These are phyloP conservation scores for Carapus acus DNA, from an alignment of 2,797 vertebrate genomes.

Conservation along the genomic window DNA sequence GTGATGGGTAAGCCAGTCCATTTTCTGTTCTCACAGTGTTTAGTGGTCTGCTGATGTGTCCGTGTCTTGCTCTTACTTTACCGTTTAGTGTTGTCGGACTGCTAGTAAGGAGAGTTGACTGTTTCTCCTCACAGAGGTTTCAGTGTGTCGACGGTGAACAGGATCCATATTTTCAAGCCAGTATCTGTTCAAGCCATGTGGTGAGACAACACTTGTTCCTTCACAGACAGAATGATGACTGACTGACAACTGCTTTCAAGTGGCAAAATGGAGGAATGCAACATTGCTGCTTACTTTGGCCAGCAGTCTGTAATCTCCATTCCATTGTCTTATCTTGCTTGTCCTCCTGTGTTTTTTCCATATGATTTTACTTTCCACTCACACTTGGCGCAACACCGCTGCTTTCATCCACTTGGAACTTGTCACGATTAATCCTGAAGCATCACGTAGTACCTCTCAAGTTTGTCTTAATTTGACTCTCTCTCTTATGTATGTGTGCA, in stretches of 20 bases:
- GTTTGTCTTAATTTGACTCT: neutral
- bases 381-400: slow-evolving; percentile 2
- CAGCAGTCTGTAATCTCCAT: slow-evolving; percentile 7
- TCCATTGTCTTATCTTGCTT: slow-evolving; percentile 7
- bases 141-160: slow-evolving; percentile 92
- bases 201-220: slow-evolving; percentile 67
- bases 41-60: slow-evolving; percentile 6
- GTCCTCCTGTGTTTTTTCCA: slow-evolving; percentile 6
- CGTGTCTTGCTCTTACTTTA: neutral
- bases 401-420: too few relatives aligned
- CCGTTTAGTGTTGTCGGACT: neutral
- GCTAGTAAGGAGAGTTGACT: neutral
- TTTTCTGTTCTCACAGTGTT: slow-evolving; percentile 9
- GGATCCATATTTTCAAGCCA: slow-evolving; percentile 96
- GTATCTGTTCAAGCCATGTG: slow-evolving; percentile 99
- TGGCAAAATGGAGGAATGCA: neutral
- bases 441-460: too few relatives aligned
- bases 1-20: slow-evolving; percentile 85
- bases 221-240: too few relatives aligned
- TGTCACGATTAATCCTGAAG: too few relatives aligned
- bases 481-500: too few relatives aligned
- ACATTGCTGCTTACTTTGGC: slow-evolving; percentile 21
- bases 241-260: slow-evolving; percentile 1
- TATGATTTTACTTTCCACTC: slow-evolving; percentile 20
- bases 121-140: slow-evolving; percentile 80